Evolutionary conservation across 2,113 vertebrate genomes (phyloP), one percentile per base, ranked within the genome.

Genomic region (Marmota flaviventris): DNA sequence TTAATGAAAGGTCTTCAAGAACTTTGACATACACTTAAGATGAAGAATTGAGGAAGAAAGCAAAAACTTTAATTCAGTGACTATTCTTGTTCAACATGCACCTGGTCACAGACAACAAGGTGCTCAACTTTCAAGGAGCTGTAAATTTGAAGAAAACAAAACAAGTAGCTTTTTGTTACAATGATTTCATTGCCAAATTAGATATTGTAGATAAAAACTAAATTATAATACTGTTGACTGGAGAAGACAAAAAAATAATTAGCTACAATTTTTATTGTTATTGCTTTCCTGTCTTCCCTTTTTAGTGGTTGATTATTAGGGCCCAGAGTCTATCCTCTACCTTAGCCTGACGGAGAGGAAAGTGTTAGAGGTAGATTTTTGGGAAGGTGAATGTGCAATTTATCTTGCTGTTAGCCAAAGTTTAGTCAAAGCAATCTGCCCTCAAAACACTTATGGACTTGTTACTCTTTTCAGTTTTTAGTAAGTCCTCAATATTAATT

Each of bases 111-210:
- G n/a, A 75, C 11, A 92, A 42, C 29, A 90, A 94, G 48, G 6
- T 73, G 18, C 10, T 93, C 27, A 9, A 2, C 65, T 92, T 96
- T 76, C 27, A 95, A 91, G 16, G 11, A 86, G 5, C 22, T 84
- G 87, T 79, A 91, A 58, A 65, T 84, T 48, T 94, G 25, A 92
- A 84, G 27, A 89, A 89, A 61, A 82, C 24, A 18, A 61, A 78
- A 76, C 34, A 84, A 32, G 11, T 22, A 32, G 9, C 14, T 81
- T 89, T 69, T 70, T 25, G 2, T 25, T 5, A 93, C 1, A 65
- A 48, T 70, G 2, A 70, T 63, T 70, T 89, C 25, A 4, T 91
- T 97, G 6, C 32, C 22, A 63, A 79, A 88, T 84, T 63, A 63
- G 25, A 78, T 42, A 87, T 17, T 37, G 16, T 42, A 73, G 53